phyloP scores from a whole-genome alignment of 2,113 vertebrate species.

The Onychostruthus taczanowskii region DNA sequence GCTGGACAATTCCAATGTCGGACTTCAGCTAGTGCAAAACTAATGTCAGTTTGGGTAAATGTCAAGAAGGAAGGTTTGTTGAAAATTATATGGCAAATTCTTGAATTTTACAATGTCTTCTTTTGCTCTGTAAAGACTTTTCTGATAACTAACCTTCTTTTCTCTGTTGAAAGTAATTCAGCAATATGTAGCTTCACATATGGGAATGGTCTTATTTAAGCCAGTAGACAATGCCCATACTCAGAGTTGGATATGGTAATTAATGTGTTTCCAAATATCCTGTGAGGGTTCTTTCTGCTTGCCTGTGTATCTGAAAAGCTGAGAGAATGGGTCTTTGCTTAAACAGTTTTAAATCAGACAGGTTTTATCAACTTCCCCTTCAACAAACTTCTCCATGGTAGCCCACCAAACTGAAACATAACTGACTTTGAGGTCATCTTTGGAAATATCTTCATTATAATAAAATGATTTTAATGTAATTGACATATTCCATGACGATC shows the following conservation, averaged over 20 bases:
- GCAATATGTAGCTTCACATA: neutral
- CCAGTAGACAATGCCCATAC: neutral
- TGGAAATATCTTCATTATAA: neutral
- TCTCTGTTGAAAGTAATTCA: neutral
- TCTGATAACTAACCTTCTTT: neutral
- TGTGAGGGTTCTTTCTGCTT: neutral
- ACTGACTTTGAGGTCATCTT: neutral
- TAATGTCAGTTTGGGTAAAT: constrained; percentile 76
- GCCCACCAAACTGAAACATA: neutral
- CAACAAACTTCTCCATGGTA: neutral
- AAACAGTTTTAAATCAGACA: neutral
- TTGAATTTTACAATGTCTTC: neutral
- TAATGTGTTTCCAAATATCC: neutral
- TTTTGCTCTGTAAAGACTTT: neutral
- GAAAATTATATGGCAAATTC: constrained; percentile 52
- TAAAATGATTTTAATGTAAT: neutral
- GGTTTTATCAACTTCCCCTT: neutral
- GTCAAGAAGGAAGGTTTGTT: constrained; percentile 77
- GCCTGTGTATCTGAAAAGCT: neutral
- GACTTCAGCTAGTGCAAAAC: constrained; percentile 65
- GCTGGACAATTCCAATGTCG: constrained; percentile 74
- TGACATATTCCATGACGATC: neutral
- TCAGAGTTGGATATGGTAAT: neutral
- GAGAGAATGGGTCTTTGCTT: neutral
- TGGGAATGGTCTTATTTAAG: neutral